phyloP scores from a whole-genome alignment of 2,888 invertebrate species.

The Steinernema carpocapsae region DNA sequence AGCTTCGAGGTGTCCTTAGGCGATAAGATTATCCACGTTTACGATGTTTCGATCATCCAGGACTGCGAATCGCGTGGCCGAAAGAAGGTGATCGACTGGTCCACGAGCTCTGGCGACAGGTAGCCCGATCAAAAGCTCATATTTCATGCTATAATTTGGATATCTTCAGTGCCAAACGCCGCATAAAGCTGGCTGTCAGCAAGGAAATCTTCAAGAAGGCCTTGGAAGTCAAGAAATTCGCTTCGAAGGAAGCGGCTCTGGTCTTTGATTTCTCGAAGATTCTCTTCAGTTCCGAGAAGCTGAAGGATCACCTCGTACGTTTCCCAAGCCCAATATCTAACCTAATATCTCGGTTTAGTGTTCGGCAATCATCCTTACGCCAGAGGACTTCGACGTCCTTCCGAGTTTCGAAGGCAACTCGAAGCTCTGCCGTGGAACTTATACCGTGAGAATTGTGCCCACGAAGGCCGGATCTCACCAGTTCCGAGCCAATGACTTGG shows the following conservation, averaged over 20 bases:
- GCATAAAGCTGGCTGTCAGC: neutral
- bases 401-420: too few relatives aligned
- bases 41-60: neutral
- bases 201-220: neutral
- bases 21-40: neutral
- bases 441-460: neutral
- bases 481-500: neutral
- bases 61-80: neutral
- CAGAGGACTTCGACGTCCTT: neutral
- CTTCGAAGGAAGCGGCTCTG: neutral
- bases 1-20: neutral
- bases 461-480: neutral
- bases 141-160: neutral
- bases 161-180: neutral
- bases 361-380: neutral
- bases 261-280: neutral
- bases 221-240: neutral
- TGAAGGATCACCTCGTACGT: neutral
- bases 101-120: neutral
- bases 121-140: neutral
- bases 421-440: too few relatives aligned
- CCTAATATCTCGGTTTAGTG: neutral
- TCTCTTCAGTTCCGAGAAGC: neutral
- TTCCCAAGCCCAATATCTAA: neutral
- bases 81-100: neutral